A percentile compares a stretch with the other conserved stretches of the same genome.
phyloP scores from a whole-genome alignment of 2,888 invertebrate genomes.

The Craniophora ligustri region DNA sequence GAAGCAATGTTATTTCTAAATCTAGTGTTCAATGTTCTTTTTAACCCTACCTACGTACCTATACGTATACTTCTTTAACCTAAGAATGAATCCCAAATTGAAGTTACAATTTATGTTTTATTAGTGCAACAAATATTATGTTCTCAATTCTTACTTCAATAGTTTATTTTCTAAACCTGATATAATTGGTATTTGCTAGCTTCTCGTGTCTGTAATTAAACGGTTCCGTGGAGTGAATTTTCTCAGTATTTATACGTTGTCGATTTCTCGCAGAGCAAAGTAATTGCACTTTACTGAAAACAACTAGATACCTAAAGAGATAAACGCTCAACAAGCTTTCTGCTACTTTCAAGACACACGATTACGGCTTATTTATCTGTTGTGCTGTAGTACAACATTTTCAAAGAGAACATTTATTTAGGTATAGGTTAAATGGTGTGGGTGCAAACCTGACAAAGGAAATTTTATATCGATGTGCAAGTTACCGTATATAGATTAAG shows the following conservation, averaged over 20 bases:
- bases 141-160: background rate
- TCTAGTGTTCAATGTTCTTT: too few species aligned
- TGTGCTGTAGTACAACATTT: background rate
- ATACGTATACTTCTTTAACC: too few species aligned
- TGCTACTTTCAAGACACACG: constrained; percentile 10
- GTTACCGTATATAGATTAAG: too few species aligned
- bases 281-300: constrained; percentile 30
- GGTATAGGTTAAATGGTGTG: too few species aligned
- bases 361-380: constrained; percentile 6
- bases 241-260: constrained; percentile 11
- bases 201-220: constrained; percentile 13
- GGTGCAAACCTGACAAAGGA: too few species aligned
- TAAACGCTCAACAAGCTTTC: constrained; percentile 16
- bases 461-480: too few species aligned
- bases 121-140: background rate
- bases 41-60: too few species aligned
- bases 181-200: constrained; percentile 2
- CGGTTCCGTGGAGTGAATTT: background rate
- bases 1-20: too few species aligned
- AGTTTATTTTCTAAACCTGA: constrained; percentile 1
- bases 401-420: background rate
- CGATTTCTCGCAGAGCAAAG: constrained; percentile 19
- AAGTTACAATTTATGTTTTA: too few species aligned
- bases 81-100: too few species aligned
- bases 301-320: constrained; percentile 21